A percentile compares a stretch with the other conserved stretches of the same genome.
phyloP scores from a whole-genome alignment of 2,797 vertebrate genomes.

The Phrynocephalus forsythii region DNA sequence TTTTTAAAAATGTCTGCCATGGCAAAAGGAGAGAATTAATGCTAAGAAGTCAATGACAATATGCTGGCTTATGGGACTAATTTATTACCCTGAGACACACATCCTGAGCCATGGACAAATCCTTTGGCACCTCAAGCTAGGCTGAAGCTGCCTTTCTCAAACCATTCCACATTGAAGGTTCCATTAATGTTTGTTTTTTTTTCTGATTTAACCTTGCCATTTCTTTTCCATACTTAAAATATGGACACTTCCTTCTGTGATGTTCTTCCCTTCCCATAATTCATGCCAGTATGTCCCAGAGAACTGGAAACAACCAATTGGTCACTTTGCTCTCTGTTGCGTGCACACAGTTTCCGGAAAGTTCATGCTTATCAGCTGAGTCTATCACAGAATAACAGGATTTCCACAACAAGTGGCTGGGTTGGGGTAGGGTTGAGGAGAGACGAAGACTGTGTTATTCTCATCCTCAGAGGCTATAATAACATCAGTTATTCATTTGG shows the following conservation, averaged over 20 bases:
- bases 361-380: slow-evolving; percentile 19
- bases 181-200: slow-evolving; percentile 51
- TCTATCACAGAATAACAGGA: not conserved
- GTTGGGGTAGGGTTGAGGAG: not conserved
- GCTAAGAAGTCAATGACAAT: slow-evolving; percentile 64
- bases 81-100: slow-evolving; percentile 40
- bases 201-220: slow-evolving; percentile 42
- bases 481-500: not conserved
- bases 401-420: not conserved
- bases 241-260: slow-evolving; percentile 41
- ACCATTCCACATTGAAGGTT: slow-evolving; percentile 35
- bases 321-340: slow-evolving; percentile 25
- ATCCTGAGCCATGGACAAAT: slow-evolving; percentile 63
- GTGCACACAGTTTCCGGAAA: slow-evolving; percentile 10
- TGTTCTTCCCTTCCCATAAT: slow-evolving; percentile 57
- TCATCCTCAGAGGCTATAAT: not conserved
- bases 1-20: slow-evolving; percentile 53
- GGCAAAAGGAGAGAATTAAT: slow-evolving; percentile 59
- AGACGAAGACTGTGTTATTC: not conserved
- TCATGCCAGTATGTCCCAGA: slow-evolving; percentile 50
- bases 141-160: not conserved
- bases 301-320: slow-evolving; percentile 45
- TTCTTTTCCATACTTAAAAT: slow-evolving; percentile 3
- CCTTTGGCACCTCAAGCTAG: slow-evolving; percentile 61
- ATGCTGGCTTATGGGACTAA: slow-evolving; percentile 63